Evolutionary conservation across 1,140 invertebrate species (phyloP).

Genomic region (Drosophila mauritiana): DNA sequence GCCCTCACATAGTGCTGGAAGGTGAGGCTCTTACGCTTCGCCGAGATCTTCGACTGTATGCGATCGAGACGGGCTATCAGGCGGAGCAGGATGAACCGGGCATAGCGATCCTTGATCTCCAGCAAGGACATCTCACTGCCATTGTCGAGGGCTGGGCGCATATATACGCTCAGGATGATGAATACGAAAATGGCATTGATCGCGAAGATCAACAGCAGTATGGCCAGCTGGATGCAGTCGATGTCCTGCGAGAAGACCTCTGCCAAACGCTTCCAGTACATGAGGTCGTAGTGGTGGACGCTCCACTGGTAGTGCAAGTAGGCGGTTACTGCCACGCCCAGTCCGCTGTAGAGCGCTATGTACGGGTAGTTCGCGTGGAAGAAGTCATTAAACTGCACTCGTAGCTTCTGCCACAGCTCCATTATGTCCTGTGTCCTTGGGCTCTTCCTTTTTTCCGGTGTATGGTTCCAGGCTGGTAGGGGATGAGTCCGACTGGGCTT

Average conservation of each 20-base stretch:
- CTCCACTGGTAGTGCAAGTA: constrained; percentile 74
- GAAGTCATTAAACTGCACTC: constrained; percentile 44
- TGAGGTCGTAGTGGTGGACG: constrained; percentile 62
- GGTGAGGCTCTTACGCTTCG: constrained; percentile 47
- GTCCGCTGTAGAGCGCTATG: constrained; percentile 56
- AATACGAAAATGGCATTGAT: constrained; percentile 65
- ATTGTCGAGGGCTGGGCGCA: constrained; percentile 43
- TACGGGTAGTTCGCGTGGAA: constrained; percentile 63
- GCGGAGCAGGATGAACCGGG: constrained; percentile 71
- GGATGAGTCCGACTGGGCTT: background rate
- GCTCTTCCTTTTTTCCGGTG: background rate
- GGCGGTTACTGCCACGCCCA: constrained; percentile 52
- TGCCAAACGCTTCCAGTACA: constrained; percentile 67
- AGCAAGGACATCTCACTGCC: constrained; percentile 60
- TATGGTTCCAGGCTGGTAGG: background rate
- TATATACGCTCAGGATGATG: constrained; percentile 56
- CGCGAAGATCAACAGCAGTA: constrained; percentile 59
- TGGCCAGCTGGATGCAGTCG: constrained; percentile 59
- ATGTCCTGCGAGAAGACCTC: constrained; percentile 56
- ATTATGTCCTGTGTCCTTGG: constrained; percentile 19
- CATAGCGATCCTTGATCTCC: constrained; percentile 81
- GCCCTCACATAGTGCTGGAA: constrained; percentile 60
- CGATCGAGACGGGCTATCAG: constrained; percentile 71
- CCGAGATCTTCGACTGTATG: constrained; percentile 63
- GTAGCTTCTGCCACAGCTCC: constrained; percentile 57